phyloP scores from a whole-genome alignment of 2,888 invertebrate species.

The Pheosia gnoma region DNA sequence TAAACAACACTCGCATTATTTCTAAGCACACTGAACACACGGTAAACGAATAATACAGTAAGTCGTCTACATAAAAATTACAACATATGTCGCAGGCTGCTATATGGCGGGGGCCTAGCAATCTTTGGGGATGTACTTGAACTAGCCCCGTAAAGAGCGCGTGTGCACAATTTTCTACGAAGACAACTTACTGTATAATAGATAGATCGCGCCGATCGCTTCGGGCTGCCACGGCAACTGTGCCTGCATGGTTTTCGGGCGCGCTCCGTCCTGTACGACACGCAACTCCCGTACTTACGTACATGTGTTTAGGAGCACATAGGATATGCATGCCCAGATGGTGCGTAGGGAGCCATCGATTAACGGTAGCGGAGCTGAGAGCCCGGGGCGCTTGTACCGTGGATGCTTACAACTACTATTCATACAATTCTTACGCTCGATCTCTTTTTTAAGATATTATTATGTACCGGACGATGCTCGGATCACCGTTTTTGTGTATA shows the following conservation, averaged over 20 bases:
- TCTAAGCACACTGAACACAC: not conserved
- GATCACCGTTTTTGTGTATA: slow-evolving; percentile 2
- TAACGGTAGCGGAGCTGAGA: slow-evolving; percentile 27
- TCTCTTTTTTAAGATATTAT: slow-evolving; percentile 46
- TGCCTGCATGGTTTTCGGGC: slow-evolving; percentile 1
- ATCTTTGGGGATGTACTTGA: too few species aligned
- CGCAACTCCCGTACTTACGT: slow-evolving; percentile 15
- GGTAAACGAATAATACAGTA: not conserved
- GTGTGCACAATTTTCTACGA: not conserved
- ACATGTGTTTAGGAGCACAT: slow-evolving; percentile 27
- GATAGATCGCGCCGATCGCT: not conserved
- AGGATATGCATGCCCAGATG: slow-evolving; percentile 73
- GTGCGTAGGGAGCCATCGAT: slow-evolving; percentile 30
- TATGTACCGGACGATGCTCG: slow-evolving; percentile 57
- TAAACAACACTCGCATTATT: not conserved
- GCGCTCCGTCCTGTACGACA: not conserved
- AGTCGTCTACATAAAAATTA: too few species aligned
- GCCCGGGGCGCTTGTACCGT: slow-evolving; percentile 49
- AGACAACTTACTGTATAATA: not conserved
- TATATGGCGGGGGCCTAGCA: too few species aligned
- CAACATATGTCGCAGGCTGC: too few species aligned
- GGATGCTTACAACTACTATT: slow-evolving; percentile 46
- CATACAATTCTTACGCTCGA: slow-evolving; percentile 49
- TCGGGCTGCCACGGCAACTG: not conserved
- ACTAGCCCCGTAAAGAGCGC: too few species aligned